Evolutionary conservation across 2,888 invertebrate genomes (phyloP), one percentile per base, ranked within the genome.

Genomic region (Hybos culiciformis): DNA sequence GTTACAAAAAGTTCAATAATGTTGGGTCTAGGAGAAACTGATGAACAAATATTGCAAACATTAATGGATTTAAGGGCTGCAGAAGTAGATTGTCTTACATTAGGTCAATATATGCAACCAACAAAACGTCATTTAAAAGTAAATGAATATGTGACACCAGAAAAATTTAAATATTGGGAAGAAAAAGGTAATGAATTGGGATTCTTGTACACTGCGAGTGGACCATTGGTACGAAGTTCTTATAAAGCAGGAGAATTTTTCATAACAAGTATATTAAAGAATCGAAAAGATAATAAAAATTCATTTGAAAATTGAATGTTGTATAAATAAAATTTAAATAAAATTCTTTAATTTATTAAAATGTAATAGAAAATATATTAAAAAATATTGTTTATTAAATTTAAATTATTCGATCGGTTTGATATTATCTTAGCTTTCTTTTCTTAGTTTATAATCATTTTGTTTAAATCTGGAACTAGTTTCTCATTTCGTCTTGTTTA

Each of bases 41-140:
- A 94, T 56, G 75, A 77, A 32, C 83, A 94, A 71, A 75, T 97
- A 7, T 74, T 82, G 55, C 80, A 83, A 65, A 87, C 93, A 2
- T 73, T 97, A 75, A 75, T 75, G 69, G 94, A 96, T 70, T 70
- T 96, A 37, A 75, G 83, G 43, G 66, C 69, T 20, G 78, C 72
- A 1, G 85, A 81, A 26, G 97, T 99, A 0, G 97, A 97, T 66
- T 96, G 96, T 61, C 66, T 99, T 0, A 98, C 98, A 1, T 70
- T 98, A 5, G 98, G 98, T 0, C 98, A 98, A 60, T 98, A 99
- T 67, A 98, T 99, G 96, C 98, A 99, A 63, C 98, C 98, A 0
- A 98, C 97, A 0, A 96, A 92, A 59, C 74, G 84, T 8, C 98
- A 98, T 64, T 70, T 98, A 20, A 90, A 87, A 70, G 85, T 94